phyloP scores from a whole-genome alignment of 2,113 vertebrate genomes.

The Campylomormyrus tamandua region DNA sequence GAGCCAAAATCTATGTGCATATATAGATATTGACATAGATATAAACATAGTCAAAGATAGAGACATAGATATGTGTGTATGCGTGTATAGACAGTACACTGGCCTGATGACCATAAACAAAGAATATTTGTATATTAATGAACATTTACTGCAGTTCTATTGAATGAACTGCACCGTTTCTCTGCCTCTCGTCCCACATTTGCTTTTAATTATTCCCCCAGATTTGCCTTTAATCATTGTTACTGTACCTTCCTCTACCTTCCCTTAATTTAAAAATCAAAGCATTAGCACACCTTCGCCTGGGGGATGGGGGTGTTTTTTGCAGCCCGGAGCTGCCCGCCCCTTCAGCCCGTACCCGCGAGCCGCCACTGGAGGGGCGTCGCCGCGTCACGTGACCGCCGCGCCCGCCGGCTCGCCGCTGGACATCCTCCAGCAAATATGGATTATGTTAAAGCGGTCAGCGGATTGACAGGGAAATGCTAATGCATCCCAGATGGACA shows the following conservation, averaged over 20 bases:
- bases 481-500: slow-evolving; percentile 98
- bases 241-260: slow-evolving; percentile 27
- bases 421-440: slow-evolving; percentile 99
- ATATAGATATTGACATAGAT: not conserved
- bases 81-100: not conserved
- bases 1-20: not conserved
- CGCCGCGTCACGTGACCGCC: slow-evolving; percentile 78
- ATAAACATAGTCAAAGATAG: not conserved
- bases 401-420: slow-evolving; percentile 74
- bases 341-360: slow-evolving; percentile 67
- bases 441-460: slow-evolving; percentile 99
- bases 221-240: not conserved
- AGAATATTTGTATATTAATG: not conserved
- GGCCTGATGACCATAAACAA: not conserved
- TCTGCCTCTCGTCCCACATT: not conserved
- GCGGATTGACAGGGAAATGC: slow-evolving; percentile 96
- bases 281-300: slow-evolving; percentile 24
- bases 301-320: slow-evolving; percentile 64
- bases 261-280: slow-evolving; percentile 64
- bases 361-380: slow-evolving; percentile 76
- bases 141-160: not conserved
- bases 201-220: not conserved
- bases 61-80: not conserved
- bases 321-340: slow-evolving; percentile 97
- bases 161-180: not conserved